These are phyloP conservation scores for Drosophila chauvacae DNA, from an alignment of 1,140 invertebrate genomes.

Conservation along the genomic window DNA sequence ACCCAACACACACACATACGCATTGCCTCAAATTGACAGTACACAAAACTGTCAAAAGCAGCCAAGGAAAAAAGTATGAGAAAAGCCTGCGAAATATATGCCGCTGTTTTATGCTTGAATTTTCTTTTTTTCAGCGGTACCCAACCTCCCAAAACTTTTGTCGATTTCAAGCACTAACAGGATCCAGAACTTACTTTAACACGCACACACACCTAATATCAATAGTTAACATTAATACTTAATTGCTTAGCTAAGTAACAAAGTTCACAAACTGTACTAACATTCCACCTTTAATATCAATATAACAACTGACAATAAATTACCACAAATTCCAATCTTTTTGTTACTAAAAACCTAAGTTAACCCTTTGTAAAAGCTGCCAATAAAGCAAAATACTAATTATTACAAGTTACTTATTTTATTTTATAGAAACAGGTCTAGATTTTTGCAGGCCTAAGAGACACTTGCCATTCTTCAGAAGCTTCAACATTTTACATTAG, in stretches of 20 bases:
- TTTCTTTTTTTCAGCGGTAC: neutral
- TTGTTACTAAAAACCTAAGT: neutral
- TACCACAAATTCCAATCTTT: neutral
- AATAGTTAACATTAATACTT: too few species aligned
- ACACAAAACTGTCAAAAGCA: constrained; percentile 81
- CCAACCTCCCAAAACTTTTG: neutral
- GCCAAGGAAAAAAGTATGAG: constrained; percentile 27
- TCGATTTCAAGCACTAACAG: too few species aligned
- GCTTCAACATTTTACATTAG: constrained; percentile 57
- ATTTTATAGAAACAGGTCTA: neutral
- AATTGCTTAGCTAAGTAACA: neutral
- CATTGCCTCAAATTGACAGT: constrained; percentile 73
- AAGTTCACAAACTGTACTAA: too few species aligned
- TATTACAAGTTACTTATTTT: neutral
- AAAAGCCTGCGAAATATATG: constrained; percentile 31
- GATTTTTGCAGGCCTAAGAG: neutral
- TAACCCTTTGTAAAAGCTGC: neutral
- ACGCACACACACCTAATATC: too few species aligned
- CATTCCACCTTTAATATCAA: neutral
- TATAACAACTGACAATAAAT: neutral
- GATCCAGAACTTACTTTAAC: too few species aligned
- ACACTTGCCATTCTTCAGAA: neutral
- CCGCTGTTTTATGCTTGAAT: constrained; percentile 19
- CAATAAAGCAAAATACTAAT: neutral
- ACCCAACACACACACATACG: constrained; percentile 26